These are phyloP conservation scores for Tenthredo livida DNA, from an alignment of 2,888 invertebrate genomes.

Conservation along the genomic window DNA sequence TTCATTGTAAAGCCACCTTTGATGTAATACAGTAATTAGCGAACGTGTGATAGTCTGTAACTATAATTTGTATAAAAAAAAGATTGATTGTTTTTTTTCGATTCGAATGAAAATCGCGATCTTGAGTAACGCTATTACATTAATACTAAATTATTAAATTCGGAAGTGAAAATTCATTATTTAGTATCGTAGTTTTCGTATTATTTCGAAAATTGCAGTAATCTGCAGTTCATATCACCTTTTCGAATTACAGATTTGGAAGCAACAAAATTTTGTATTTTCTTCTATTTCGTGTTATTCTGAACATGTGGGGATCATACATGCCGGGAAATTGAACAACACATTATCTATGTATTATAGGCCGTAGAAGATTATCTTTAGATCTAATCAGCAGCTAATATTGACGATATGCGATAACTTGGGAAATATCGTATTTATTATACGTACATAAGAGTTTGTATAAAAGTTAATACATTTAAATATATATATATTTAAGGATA, in stretches of 20 bases:
- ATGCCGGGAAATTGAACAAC: neutral
- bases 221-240: too few relatives aligned
- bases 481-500: neutral
- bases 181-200: neutral
- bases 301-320: neutral
- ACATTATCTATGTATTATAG: neutral
- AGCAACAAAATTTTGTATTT: neutral
- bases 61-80: neutral
- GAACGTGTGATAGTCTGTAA: neutral
- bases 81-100: neutral
- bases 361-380: neutral
- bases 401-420: neutral
- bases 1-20: too few relatives aligned
- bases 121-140: neutral
- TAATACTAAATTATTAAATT: neutral
- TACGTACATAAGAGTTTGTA: too few relatives aligned
- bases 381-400: slow-evolving; percentile 1
- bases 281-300: neutral
- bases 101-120: neutral
- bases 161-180: neutral
- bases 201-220: neutral
- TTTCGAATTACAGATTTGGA: neutral
- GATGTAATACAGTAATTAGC: neutral
- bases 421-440: too few relatives aligned
- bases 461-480: too few relatives aligned